Base-by-base conservation (phyloP, 2,888 invertebrate species). In the Mylabris sibirica region DNA sequence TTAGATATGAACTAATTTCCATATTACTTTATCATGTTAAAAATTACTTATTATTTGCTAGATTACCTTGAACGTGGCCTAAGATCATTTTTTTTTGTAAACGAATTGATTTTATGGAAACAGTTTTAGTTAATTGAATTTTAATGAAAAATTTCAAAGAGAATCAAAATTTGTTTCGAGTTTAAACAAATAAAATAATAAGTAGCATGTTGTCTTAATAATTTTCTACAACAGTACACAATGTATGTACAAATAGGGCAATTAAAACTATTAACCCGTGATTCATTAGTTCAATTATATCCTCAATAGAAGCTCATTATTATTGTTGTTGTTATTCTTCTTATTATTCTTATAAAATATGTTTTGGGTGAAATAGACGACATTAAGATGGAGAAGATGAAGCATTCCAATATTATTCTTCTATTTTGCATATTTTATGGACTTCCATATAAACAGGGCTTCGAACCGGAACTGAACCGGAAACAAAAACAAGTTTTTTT, bases 191-290 rank as follows among this genome's bases (percentile, higher is more conserved):
- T 30, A 30, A 30, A 30, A 30, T 30, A 30, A 30, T 1, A 30
- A 44, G 17, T 49, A 20, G 3, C 11, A 49, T 49, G 49, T 20
- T 24, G 11, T 24, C 24, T 24, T 12, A n/a, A n/a, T 4, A 24
- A 14, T 9, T 57, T 14, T 24, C 9, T 20, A 20, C 3, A 20
- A 30, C 11, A 35, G 2, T 35, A 41, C 24, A 34, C 3, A 26
- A 59, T 60, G 20, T 30, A 11, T 26, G 38, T 22, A 71, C 71
- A 68, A 66, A 68, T 68, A 66, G 60, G 41, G 44, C 71, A 71
- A 71, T 71, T 71, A 71, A 68, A 71, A 71, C 65, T 61, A 71
- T 71, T 71, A 71, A 71, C 71, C 71, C 71, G 66, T 71, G 71
- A 71, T 71, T 71, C 71, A 71, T 71, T 68, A 71, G 68, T 71